Base-by-base conservation (phyloP, 2,888 invertebrate species). In the Taphrorychus bicolor region DNA sequence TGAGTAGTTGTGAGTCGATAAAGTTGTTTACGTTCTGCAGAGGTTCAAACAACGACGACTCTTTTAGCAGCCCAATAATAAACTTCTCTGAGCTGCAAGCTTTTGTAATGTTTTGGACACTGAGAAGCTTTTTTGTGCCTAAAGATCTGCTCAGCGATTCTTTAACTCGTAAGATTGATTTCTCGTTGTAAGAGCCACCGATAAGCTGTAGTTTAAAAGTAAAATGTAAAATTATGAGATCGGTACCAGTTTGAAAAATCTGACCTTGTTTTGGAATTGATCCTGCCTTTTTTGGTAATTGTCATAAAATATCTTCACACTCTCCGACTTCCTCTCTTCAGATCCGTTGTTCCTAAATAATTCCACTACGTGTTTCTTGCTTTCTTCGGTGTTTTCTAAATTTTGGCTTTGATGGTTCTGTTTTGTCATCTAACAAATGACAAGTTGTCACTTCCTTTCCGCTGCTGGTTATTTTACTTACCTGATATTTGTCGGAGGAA, bases 11-110 rank as follows among this genome's bases (percentile, higher is more conserved):
- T 1, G 58, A 51, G 24, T 70, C 63, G 18, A 67, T 60, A 32
- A 73, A 69, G 9, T 61, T 22, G n/a, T 69, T 52, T 1, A 73
- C 22, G 23, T 70, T 57, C 51, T 73, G 70, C 11, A 72, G 40
- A 0, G 73, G 71, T 41, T 59, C 61, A 18, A 72, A 40, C n/a
- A 71, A 49, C 7, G 59, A 19, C 7, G 66, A 56, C 57, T 66
- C 64, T 19, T 70, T 64, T 42, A 66, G 23, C 5, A 70, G 14
- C 48, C 51, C 24, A n/a, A 16, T 45, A 4, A 51, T 49, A 2
- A n/a, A n/a, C n/a, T n/a, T n/a, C n/a, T n/a, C n/a, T n/a, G n/a
- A n/a, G n/a, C n/a, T n/a, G n/a, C n/a, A n/a, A n/a, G n/a, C n/a
- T n/a, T n/a, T n/a, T n/a, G n/a, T n/a, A n/a, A n/a, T n/a, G n/a